Evolutionary conservation across 1,140 invertebrate genomes (phyloP), one percentile per base, ranked within the genome.

Genomic region (Parapsyche elsis): DNA sequence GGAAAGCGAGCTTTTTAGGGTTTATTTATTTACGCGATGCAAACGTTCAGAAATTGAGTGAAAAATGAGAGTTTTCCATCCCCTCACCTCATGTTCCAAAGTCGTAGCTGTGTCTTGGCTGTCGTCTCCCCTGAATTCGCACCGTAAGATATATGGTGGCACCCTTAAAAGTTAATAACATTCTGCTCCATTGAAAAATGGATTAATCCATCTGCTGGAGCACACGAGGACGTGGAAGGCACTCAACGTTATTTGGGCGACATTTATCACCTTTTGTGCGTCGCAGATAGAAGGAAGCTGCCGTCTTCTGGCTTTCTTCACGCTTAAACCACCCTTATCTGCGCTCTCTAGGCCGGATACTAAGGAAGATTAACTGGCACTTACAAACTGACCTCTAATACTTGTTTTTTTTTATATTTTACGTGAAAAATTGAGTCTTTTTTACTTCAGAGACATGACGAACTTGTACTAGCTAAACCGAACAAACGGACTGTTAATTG

Each of bases 141-240:
- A 26, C 5, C 24, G 21, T 38, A 19, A 80, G 81, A 83, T 80
- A 79, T 79, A 83, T 73, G 76, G 71, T 67, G 76, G 57, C 38
- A 30, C 71, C 81, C 57, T 83, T 83, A 83, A 83, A 83, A 83
- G 82, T 83, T 83, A 83, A 83, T 81, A 83, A 81, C 82, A 81
- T 81, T 81, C 82, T 78, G 78, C 80, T 64, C 77, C 78, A 77
- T 74, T 83, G 82, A 83, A 83, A 83, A 83, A 83, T 83, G 82
- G 82, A 83, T 79, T 79, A 81, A 83, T 83, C 82, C 80, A 78
- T 83, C 82, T 81, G 71, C n/a, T 61, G 71, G 26, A 46, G 61
- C 81, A 74, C 67, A 67, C 79, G 79, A 75, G 71, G 53, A 75
- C 67, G 76, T 24, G 59, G 49, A 75, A 53, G 74, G 76, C 79